Percentiles rank a stretch among this genome's conserved stretches.
Conservation (phyloP, 2,797 vertebrate genomes). For the Diceros bicornis region DNA sequence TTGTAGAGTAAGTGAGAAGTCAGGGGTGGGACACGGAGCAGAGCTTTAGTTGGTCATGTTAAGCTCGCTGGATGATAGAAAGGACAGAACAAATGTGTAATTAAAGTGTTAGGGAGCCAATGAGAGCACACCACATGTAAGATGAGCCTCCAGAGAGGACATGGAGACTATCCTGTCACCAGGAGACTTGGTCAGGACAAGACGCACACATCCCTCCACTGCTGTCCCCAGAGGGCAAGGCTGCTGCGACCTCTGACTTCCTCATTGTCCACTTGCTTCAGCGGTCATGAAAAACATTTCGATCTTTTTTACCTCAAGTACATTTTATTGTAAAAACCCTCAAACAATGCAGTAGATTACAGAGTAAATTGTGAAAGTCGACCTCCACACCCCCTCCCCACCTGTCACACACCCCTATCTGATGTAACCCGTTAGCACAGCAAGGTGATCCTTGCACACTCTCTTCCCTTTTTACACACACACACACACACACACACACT, state of each 20-base stretch:
- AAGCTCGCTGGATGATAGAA: not conserved
- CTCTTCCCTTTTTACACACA: not conserved
- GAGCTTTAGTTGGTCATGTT: not conserved
- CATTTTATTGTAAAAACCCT: not conserved
- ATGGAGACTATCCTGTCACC: not conserved
- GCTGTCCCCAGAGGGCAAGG: not conserved
- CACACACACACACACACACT: not conserved
- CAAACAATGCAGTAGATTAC: not conserved
- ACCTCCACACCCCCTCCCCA: not conserved
- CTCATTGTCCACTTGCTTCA: not conserved
- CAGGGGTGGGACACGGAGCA: not conserved
- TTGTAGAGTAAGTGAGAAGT: not conserved
- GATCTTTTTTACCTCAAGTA: not conserved
- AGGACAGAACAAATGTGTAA: not conserved
- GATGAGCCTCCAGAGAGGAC: not conserved
- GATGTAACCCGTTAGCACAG: not conserved
- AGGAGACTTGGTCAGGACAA: not conserved
- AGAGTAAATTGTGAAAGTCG: not conserved
- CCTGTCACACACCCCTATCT: not conserved
- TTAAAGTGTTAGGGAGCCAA: not conserved
- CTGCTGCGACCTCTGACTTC: not conserved
- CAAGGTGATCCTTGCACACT: not conserved
- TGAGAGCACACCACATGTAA: not conserved
- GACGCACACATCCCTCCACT: not conserved
- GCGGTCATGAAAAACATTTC: not conserved